Conservation (phyloP, 1,140 invertebrate species). For the Cherax quadricarinatus region DNA sequence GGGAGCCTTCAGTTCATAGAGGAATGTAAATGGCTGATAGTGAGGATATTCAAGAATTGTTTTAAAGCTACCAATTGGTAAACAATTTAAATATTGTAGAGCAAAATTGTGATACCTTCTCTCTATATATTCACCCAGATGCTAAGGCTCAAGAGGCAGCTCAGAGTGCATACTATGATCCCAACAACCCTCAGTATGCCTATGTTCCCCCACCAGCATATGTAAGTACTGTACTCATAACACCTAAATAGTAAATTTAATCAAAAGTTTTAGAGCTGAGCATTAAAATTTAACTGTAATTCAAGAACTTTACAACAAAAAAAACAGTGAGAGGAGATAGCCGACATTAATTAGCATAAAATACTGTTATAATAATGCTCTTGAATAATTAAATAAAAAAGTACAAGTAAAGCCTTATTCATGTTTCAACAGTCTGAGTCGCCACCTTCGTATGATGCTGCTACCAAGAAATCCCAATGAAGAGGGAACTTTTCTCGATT, state of each 20-base stretch:
- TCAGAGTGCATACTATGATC: slow-evolving; percentile 91
- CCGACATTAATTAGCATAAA: not conserved
- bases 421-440: slow-evolving; percentile 81
- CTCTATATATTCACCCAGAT: slow-evolving; percentile 79
- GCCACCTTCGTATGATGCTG: slow-evolving; percentile 85
- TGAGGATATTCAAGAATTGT: too few relatives aligned
- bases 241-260: not conserved
- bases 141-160: slow-evolving; percentile 82
- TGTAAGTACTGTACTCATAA: slow-evolving; percentile 79
- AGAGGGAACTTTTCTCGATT: not conserved
- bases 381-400: too few relatives aligned
- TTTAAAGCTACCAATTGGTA: too few relatives aligned
- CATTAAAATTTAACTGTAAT: not conserved
- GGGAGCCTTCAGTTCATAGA: too few relatives aligned
- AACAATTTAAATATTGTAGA: too few relatives aligned
- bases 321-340: not conserved
- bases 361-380: too few relatives aligned
- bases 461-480: slow-evolving; percentile 76
- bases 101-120: too few relatives aligned
- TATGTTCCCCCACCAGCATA: slow-evolving; percentile 89
- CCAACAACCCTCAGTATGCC: slow-evolving; percentile 87
- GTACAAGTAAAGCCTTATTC: too few relatives aligned
- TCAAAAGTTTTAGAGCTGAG: not conserved
- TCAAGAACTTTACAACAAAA: not conserved
- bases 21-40: too few relatives aligned